Percentiles rank a stretch among this genome's conserved stretches.
These are phyloP conservation scores for Esox lucius DNA, from an alignment of 2,797 vertebrate genomes.

Conservation along the genomic window DNA sequence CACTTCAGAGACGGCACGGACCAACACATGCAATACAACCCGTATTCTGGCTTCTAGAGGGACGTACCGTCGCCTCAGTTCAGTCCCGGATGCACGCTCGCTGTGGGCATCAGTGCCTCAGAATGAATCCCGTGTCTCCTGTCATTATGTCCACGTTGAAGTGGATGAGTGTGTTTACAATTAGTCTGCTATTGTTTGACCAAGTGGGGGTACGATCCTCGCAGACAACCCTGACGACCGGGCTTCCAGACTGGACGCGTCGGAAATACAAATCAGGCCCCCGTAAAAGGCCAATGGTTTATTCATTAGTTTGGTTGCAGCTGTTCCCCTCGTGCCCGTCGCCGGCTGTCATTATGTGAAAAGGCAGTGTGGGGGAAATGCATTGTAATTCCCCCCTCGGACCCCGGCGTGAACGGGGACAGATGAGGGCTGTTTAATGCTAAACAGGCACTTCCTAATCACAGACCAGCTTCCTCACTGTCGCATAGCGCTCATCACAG, in stretches of 20 bases:
- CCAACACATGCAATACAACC: too few relatives aligned
- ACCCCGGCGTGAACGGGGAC: slow-evolving; percentile 19
- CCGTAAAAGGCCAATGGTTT: slow-evolving; percentile 50
- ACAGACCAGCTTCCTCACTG: slow-evolving; percentile 6
- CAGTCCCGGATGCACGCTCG: slow-evolving; percentile 25
- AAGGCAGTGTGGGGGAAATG: slow-evolving; percentile 44
- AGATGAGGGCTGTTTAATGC: slow-evolving; percentile 9
- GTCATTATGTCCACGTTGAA: slow-evolving; percentile 23
- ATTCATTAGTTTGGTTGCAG: slow-evolving; percentile 53
- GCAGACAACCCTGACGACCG: slow-evolving; percentile 36
- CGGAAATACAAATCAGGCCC: not conserved
- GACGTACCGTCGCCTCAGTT: slow-evolving; percentile 35
- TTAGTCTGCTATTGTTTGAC: slow-evolving; percentile 59
- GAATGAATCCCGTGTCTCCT: slow-evolving; percentile 5
- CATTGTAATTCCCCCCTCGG: slow-evolving; percentile 39
- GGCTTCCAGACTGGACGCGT: not conserved
- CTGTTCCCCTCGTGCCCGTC: slow-evolving; percentile 26
- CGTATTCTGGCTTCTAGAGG: not conserved
- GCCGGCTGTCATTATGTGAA: slow-evolving; percentile 40
- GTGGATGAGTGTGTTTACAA: slow-evolving; percentile 51
- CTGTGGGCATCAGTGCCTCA: not conserved
- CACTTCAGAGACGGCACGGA: not conserved
- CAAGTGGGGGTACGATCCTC: slow-evolving; percentile 49
- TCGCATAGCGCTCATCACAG: slow-evolving; percentile 12
- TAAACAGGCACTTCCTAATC: slow-evolving; percentile 38